phyloP scores from a whole-genome alignment of 2,113 vertebrate species.

The Parotia lawesii region DNA sequence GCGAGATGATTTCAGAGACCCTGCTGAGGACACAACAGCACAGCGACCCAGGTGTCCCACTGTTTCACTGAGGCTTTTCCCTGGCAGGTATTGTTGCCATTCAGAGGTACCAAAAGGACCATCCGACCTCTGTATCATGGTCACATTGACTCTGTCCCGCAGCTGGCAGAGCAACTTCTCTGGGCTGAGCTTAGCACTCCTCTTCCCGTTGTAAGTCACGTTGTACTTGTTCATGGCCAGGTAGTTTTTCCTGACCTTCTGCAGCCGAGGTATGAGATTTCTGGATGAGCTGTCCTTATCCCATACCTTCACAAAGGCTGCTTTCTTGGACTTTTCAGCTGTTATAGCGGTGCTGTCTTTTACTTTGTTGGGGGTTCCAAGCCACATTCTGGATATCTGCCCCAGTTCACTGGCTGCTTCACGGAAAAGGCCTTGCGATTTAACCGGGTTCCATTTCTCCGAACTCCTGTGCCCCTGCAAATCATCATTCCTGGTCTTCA shows the following conservation, averaged over 20 bases:
- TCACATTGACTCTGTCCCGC: conserved; percentile 68
- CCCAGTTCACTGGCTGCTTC: background rate
- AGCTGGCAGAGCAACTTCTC: conserved; percentile 71
- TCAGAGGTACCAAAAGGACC: conserved; percentile 67
- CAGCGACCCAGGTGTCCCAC: conserved; percentile 68
- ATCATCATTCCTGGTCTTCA: conserved; percentile 31
- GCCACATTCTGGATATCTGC: background rate
- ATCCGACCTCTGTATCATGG: conserved; percentile 69
- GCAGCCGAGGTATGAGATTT: conserved; percentile 69
- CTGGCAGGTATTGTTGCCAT: conserved; percentile 72
- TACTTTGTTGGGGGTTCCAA: background rate
- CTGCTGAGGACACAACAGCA: conserved; percentile 81
- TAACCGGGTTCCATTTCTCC: background rate
- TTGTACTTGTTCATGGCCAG: conserved; percentile 75
- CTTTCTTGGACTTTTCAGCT: background rate
- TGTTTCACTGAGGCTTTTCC: conserved; percentile 58
- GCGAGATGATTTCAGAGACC: conserved; percentile 74
- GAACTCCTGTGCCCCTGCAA: background rate
- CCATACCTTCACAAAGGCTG: conserved; percentile 66
- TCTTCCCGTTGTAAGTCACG: conserved; percentile 68
- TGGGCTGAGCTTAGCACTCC: conserved; percentile 45
- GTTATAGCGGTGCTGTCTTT: background rate
- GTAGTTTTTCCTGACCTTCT: conserved; percentile 69
- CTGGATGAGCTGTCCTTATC: conserved; percentile 74
- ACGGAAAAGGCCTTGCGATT: background rate